A percentile compares a stretch with the other conserved stretches of the same genome.
Evolutionary conservation across 2,797 vertebrate species (phyloP).

Genomic region (Vespertilio murinus): DNA sequence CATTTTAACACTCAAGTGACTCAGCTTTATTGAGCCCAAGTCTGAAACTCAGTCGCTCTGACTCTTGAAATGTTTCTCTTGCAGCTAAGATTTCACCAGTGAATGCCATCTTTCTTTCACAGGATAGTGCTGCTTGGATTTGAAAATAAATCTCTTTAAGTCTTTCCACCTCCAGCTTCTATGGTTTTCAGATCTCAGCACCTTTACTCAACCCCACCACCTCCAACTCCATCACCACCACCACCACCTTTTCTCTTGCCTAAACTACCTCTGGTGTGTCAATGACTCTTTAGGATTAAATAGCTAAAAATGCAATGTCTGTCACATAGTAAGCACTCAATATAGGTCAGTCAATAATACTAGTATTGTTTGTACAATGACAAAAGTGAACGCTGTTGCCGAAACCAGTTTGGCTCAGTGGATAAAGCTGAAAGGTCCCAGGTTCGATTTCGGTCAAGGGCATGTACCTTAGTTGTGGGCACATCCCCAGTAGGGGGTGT

Average conservation of each 20-base stretch:
- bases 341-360: not conserved
- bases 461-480: no score
- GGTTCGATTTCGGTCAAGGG: no score
- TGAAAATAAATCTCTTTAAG: not conserved
- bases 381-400: not conserved
- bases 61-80: not conserved
- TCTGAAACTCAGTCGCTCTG: slow-evolving; percentile 1
- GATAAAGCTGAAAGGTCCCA: no score
- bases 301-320: not conserved
- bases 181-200: not conserved
- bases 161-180: not conserved
- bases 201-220: not conserved
- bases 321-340: not conserved
- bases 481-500: no score
- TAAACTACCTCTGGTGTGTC: not conserved
- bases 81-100: not conserved
- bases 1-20: not conserved
- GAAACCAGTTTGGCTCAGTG: no score
- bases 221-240: not conserved
- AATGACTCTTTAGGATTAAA: not conserved
- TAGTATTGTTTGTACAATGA: not conserved
- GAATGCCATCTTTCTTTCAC: not conserved
- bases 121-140: not conserved
- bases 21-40: not conserved
- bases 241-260: not conserved